phyloP scores from a whole-genome alignment of 2,888 invertebrate species.

The Pimpla rufipes region DNA sequence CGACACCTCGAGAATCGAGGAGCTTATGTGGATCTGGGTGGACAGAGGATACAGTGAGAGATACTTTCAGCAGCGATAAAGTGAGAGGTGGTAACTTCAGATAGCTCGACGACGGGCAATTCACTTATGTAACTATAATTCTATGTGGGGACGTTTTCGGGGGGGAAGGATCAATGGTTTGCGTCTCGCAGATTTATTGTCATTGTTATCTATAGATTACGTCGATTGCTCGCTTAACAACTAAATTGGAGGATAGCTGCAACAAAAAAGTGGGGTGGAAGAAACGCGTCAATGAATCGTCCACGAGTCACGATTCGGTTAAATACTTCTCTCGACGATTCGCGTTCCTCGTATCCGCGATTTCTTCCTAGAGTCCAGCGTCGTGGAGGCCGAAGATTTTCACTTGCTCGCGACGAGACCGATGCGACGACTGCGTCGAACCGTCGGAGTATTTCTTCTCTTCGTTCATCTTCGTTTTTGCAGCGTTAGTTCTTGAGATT shows the following conservation, averaged over 20 bases:
- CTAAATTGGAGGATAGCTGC: slow-evolving; percentile 45
- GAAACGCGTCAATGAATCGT: slow-evolving; percentile 32
- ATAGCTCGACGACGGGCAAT: slow-evolving; percentile 53
- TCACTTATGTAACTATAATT: slow-evolving; percentile 55
- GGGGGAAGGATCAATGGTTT: slow-evolving; percentile 45
- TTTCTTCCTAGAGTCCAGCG: neutral
- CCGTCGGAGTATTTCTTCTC: neutral
- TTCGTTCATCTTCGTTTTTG: neutral
- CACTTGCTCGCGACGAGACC: slow-evolving; percentile 3
- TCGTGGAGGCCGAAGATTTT: neutral
- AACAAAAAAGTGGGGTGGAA: slow-evolving; percentile 23
- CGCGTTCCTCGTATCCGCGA: slow-evolving; percentile 27
- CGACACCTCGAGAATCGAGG: slow-evolving; percentile 23
- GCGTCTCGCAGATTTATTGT: slow-evolving; percentile 62
- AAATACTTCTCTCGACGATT: slow-evolving; percentile 63
- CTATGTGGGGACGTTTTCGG: slow-evolving; percentile 21
- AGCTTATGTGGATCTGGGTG: slow-evolving; percentile 31
- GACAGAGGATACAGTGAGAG: slow-evolving; percentile 66
- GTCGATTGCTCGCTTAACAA: slow-evolving; percentile 54
- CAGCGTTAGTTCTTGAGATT: neutral
- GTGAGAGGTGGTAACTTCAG: slow-evolving; percentile 60
- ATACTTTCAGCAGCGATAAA: slow-evolving; percentile 55
- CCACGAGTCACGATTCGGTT: slow-evolving; percentile 28
- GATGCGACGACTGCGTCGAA: neutral
- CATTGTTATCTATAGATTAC: slow-evolving; percentile 36